Conservation (phyloP, 2,888 invertebrate genomes). For the Lissocephala sabroskyi region DNA sequence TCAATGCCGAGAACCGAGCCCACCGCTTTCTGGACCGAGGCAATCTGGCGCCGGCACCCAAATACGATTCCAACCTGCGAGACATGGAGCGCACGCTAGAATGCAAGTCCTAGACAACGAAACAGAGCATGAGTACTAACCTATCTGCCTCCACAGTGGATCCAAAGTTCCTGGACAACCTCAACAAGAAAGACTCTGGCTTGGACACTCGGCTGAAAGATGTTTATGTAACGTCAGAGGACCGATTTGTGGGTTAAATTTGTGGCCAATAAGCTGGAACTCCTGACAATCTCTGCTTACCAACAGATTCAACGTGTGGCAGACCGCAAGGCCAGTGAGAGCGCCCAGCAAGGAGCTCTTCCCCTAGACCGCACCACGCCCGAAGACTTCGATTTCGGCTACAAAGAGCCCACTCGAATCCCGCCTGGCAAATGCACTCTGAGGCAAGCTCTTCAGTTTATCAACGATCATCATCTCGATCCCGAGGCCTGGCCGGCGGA, state of each 20-base stretch:
- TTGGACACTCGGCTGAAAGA: conserved; percentile 79
- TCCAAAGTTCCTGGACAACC: conserved; percentile 77
- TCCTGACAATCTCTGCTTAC: not conserved
- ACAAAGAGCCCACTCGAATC: conserved; percentile 77
- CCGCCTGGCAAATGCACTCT: conserved; percentile 79
- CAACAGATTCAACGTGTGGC: conserved; percentile 60
- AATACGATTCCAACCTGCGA: conserved; percentile 76
- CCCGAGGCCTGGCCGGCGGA: conserved; percentile 75
- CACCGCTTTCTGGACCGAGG: conserved; percentile 81
- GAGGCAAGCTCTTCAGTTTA: conserved; percentile 77
- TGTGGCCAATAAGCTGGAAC: not conserved
- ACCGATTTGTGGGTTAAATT: conserved; percentile 74
- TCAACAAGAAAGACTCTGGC: conserved; percentile 77
- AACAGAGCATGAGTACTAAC: not conserved
- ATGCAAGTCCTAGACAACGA: conserved; percentile 50
- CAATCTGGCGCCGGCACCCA: conserved; percentile 80
- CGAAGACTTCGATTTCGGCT: conserved; percentile 78
- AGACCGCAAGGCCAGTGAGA: conserved; percentile 37
- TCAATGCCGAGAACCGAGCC: conserved; percentile 85
- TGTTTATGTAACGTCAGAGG: conserved; percentile 82
- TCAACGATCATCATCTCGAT: conserved; percentile 78
- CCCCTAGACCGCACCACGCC: conserved; percentile 75
- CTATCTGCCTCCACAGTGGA: conserved; percentile 68
- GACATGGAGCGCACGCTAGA: conserved; percentile 78
- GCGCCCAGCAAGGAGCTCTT: conserved; percentile 72